Conservation (phyloP, 2,113 vertebrate species). For the Coreoperca whiteheadi region DNA sequence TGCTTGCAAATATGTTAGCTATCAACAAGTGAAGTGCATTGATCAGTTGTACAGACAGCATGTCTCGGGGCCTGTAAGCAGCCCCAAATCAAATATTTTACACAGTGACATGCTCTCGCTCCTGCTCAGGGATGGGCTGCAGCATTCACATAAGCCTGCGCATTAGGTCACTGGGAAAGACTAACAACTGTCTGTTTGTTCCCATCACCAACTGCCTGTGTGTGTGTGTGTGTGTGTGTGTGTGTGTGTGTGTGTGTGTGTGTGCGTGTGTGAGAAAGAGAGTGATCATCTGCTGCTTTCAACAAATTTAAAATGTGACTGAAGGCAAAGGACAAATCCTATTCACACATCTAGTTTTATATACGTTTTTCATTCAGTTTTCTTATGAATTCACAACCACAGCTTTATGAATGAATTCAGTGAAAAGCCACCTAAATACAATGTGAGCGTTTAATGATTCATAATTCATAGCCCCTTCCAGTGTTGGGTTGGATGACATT, state of each 20-base stretch:
- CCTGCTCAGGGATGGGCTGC: slow-evolving; percentile 78
- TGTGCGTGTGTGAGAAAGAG: slow-evolving; percentile 14
- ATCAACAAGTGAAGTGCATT: slow-evolving; percentile 33
- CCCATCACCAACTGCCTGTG: slow-evolving; percentile 71
- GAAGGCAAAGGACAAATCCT: slow-evolving; percentile 13
- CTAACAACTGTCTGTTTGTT: slow-evolving; percentile 84
- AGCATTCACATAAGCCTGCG: slow-evolving; percentile 79
- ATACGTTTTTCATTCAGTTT: neutral
- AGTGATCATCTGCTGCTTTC: slow-evolving; percentile 22
- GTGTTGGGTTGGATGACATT: slow-evolving; percentile 10
- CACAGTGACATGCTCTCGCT: slow-evolving; percentile 68
- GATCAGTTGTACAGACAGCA: slow-evolving; percentile 7
- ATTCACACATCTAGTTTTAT: neutral
- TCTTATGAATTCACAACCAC: neutral
- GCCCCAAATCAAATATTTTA: slow-evolving; percentile 53
- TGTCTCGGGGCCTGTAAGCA: slow-evolving; percentile 17
- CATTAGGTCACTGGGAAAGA: slow-evolving; percentile 83
- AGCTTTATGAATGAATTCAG: neutral
- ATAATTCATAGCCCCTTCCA: slow-evolving; percentile 23
- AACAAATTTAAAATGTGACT: slow-evolving; percentile 46
- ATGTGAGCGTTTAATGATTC: neutral
- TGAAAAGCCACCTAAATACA: neutral
- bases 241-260: slow-evolving; percentile 28
- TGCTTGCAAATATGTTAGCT: neutral
- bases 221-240: slow-evolving; percentile 50